Conservation (phyloP, 2,888 invertebrate species). For the Eretmocerus hayati region DNA sequence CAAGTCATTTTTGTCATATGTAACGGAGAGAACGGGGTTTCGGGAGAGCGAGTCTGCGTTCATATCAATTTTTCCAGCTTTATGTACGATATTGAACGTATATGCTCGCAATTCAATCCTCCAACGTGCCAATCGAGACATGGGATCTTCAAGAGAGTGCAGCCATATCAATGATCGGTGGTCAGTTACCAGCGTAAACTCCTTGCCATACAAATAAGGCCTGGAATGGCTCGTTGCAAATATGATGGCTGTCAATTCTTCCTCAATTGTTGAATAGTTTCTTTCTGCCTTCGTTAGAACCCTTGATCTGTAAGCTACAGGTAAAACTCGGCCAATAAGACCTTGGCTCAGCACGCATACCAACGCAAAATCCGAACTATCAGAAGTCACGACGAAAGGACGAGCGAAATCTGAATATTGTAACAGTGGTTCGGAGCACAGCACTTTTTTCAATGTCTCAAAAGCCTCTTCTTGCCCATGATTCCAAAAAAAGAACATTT, state of each 20-base stretch:
- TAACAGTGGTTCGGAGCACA: background rate
- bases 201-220: constrained; percentile 1
- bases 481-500: background rate
- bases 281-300: background rate
- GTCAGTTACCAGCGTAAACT: constrained; percentile 1
- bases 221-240: background rate
- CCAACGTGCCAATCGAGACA: background rate
- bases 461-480: background rate
- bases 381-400: background rate
- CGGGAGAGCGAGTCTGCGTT: constrained; percentile 5
- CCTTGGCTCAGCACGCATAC: constrained; percentile 4
- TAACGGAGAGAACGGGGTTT: no score
- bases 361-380: background rate
- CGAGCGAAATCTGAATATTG: background rate
- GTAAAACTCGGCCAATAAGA: background rate
- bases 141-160: constrained; percentile 1
- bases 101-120: constrained; percentile 1
- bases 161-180: constrained; percentile 3
- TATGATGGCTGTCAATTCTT: background rate
- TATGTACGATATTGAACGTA: background rate
- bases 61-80: background rate
- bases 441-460: background rate
- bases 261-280: constrained; percentile 2
- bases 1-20: no score
- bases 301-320: background rate